A percentile compares a stretch with the other conserved stretches of the same genome.
Evolutionary conservation across 2,113 vertebrate species (phyloP).

Genomic region (Rhinopomastus cyanomelas): DNA sequence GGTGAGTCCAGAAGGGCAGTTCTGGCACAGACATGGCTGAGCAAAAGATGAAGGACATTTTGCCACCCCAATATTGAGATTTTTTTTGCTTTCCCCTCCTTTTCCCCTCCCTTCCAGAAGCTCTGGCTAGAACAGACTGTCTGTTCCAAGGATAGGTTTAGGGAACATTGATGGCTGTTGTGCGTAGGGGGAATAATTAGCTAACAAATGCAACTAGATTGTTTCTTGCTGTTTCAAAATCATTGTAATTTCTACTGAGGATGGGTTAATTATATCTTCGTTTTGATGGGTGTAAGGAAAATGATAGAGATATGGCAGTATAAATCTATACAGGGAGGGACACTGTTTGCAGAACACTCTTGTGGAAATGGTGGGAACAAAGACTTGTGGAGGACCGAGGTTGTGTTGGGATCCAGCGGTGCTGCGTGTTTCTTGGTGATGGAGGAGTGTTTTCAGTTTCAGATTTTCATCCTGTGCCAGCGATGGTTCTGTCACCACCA

Average conservation of each 20-base stretch:
- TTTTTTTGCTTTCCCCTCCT: neutral
- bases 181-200: conserved; percentile 58
- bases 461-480: neutral
- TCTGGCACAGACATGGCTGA: neutral
- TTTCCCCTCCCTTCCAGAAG: conserved; percentile 22
- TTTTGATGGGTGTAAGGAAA: conserved; percentile 32
- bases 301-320: conserved; percentile 48
- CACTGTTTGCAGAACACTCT: neutral
- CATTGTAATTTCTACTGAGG: conserved; percentile 51
- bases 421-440: neutral
- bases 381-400: neutral
- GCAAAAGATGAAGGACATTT: neutral
- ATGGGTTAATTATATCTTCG: conserved; percentile 53
- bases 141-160: conserved; percentile 23
- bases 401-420: neutral
- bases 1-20: neutral
- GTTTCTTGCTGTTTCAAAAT: conserved; percentile 54
- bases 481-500: neutral
- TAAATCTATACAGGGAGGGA: conserved; percentile 19
- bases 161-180: conserved; percentile 57
- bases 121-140: conserved; percentile 49
- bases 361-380: conserved; percentile 33
- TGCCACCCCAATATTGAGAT: neutral
- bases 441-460: neutral
- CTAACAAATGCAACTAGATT: conserved; percentile 54